A percentile compares a stretch with the other conserved stretches of the same genome.
Evolutionary conservation across 1,140 invertebrate species (phyloP).

Genomic region (Trypoxylus dichotomus): DNA sequence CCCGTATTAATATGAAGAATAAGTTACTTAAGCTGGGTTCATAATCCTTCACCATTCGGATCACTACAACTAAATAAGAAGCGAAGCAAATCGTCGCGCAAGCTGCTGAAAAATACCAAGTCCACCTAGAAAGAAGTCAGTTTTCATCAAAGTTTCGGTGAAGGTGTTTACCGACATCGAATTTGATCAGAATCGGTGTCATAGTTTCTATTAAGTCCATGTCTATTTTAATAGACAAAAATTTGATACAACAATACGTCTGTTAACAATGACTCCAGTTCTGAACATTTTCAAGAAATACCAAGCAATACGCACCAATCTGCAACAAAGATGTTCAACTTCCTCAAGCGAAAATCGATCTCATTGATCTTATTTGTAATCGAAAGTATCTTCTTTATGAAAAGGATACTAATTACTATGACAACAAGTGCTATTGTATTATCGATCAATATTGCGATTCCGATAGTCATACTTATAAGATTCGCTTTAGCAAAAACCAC

Average conservation of each 20-base stretch:
- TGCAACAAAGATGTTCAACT: slow-evolving; percentile 32
- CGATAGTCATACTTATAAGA: too few relatives aligned
- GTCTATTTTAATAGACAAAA: too few relatives aligned
- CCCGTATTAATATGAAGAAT: not conserved
- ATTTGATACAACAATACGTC: too few relatives aligned
- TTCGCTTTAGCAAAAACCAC: too few relatives aligned
- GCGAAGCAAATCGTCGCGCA: not conserved
- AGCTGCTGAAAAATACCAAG: not conserved
- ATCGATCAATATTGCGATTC: not conserved
- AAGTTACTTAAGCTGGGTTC: not conserved
- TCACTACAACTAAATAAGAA: not conserved
- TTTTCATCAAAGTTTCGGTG: too few relatives aligned
- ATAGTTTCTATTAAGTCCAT: too few relatives aligned
- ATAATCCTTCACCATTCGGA: not conserved
- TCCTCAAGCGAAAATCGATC: slow-evolving; percentile 36
- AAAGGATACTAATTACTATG: slow-evolving; percentile 30
- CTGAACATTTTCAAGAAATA: too few relatives aligned
- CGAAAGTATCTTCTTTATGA: slow-evolving; percentile 33
- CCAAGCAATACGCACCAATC: slow-evolving; percentile 36
- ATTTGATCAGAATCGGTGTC: not conserved
- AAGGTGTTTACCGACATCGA: too few relatives aligned
- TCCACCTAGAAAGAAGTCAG: too few relatives aligned
- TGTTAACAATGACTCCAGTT: too few relatives aligned
- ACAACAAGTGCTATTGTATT: not conserved
- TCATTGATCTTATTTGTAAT: slow-evolving; percentile 36